A percentile compares a stretch with the other conserved stretches of the same genome.
Conservation (phyloP, 2,888 invertebrate genomes). For the Mythimna pallens region DNA sequence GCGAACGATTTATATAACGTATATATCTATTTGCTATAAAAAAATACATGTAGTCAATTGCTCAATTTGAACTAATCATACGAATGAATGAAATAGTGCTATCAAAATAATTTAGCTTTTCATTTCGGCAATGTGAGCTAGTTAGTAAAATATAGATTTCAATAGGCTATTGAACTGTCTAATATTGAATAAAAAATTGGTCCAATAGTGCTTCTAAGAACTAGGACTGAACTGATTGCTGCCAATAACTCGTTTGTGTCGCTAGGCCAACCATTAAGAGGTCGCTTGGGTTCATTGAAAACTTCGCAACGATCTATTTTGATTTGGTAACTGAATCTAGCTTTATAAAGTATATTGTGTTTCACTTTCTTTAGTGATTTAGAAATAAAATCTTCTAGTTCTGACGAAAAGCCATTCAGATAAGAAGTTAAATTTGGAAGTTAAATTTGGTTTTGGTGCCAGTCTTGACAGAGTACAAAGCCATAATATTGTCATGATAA, state of each 20-base stretch:
- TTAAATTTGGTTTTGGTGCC: not conserved
- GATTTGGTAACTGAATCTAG: not conserved
- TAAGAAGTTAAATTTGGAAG: no score
- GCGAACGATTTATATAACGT: not conserved
- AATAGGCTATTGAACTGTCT: conserved; percentile 28
- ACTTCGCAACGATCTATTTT: conserved; percentile 18
- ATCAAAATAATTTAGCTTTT: conserved; percentile 14
- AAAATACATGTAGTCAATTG: not conserved
- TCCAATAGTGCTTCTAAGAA: conserved; percentile 30
- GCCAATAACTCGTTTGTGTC: conserved; percentile 41
- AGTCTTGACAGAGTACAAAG: not conserved
- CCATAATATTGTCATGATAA: not conserved
- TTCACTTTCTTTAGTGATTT: not conserved
- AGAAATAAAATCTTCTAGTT: not conserved
- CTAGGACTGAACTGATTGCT: conserved; percentile 32
- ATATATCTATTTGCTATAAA: conserved; percentile 1
- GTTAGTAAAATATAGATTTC: conserved; percentile 27
- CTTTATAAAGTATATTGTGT: not conserved
- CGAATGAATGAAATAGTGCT: not conserved
- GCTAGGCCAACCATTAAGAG: conserved; percentile 18
- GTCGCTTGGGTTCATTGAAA: conserved; percentile 19
- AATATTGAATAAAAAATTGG: conserved; percentile 47
- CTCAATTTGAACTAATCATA: not conserved
- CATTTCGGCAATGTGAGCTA: conserved; percentile 19
- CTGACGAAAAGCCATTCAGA: not conserved